Evolutionary conservation across 2,113 vertebrate species (phyloP), one percentile per base, ranked within the genome.

Genomic region (Gallinago undulata): DNA sequence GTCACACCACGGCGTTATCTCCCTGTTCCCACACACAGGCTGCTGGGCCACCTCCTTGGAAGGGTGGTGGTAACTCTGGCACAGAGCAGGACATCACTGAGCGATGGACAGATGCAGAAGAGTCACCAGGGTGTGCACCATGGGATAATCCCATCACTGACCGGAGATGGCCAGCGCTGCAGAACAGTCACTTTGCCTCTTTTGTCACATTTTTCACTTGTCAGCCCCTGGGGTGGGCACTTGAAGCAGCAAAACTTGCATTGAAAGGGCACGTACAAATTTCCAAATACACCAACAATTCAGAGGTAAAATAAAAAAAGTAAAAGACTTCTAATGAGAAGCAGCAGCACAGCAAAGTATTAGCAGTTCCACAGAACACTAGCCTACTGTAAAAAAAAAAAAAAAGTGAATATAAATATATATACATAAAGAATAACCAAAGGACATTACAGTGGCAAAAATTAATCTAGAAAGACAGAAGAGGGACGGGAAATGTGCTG

Each of bases 51-150:
- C 43, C 41, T 4, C 4, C 23, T 1, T 5, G n/a, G 55, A 41
- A 33, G 45, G n/a, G 28, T 9, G 1, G 4, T 2, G n/a, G 64
- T n/a, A 39, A 13, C 60, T 19, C 13, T 8, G 41, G 17, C 13
- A 1, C 39, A 9, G 81, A 11, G 50, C 2, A 4, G 41, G 39
- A 39, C 51, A 11, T 2, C 2, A 6, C 16, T 1, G 3, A 62
- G 56, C 1, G 4, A 28, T 1, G 3, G 19, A 10, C 7, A 6
- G 28, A 7, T 3, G 53, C 41, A 6, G 51, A 22, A 28, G 4
- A 47, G 51, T 15, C 41, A 11, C 50, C 53, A 2, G 13, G 31
- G 18, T 2, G 25, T 2, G 24, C 41, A 13, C 27, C 74, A 10
- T 4, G 17, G 43, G 47, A 28, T 25, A 37, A 48, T 6, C 19